Percentiles rank a stretch among this genome's conserved stretches.
Conservation (phyloP, 2,113 vertebrate genomes). For the Otocyon megalotis region DNA sequence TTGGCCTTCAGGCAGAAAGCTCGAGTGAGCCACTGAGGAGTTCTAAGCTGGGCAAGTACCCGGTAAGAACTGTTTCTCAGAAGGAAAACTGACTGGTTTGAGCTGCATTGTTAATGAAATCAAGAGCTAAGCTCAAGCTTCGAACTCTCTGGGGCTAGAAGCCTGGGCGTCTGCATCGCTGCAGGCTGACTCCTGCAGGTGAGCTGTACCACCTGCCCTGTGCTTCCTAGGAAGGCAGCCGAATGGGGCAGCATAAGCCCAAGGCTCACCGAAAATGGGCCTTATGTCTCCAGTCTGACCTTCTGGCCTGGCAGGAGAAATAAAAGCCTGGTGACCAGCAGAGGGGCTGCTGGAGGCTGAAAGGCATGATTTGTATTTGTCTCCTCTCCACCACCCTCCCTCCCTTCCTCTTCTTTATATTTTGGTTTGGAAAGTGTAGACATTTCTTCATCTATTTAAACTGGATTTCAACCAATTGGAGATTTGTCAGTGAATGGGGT, state of each 20-base stretch:
- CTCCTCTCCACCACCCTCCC: not conserved
- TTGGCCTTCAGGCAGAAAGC: not conserved
- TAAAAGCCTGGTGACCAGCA: not conserved
- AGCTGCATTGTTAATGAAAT: not conserved
- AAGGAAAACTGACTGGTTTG: not conserved
- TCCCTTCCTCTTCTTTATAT: no score
- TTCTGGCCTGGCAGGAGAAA: not conserved
- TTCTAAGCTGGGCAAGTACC: not conserved
- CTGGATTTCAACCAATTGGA: constrained; percentile 63
- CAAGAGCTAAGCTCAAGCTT: not conserved
- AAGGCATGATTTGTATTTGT: not conserved
- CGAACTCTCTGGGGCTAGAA: not conserved
- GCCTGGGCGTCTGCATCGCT: not conserved
- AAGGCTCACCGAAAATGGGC: not conserved
- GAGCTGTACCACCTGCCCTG: not conserved
- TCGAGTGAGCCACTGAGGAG: not conserved
- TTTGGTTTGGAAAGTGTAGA: not conserved
- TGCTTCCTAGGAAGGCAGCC: not conserved
- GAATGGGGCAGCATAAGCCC: not conserved
- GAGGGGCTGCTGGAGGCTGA: not conserved
- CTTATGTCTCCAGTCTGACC: not conserved
- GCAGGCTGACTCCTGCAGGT: no score
- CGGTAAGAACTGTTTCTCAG: not conserved
- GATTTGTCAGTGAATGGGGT: constrained; percentile 48
- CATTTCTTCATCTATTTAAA: constrained; percentile 64